phyloP scores from a whole-genome alignment of 2,888 invertebrate species.

The Seira musarum region DNA sequence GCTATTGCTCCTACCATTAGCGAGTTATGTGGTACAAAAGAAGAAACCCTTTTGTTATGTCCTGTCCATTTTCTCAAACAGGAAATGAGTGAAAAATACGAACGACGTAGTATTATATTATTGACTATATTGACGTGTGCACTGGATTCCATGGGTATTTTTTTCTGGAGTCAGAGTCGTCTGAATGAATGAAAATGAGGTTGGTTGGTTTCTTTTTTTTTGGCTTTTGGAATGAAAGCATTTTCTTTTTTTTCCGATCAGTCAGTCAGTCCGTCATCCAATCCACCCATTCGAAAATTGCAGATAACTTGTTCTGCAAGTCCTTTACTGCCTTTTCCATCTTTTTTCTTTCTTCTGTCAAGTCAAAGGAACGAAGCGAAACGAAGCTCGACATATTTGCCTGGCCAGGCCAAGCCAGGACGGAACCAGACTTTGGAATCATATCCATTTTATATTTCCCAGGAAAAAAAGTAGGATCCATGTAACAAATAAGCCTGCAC shows the following conservation, averaged over 20 bases:
- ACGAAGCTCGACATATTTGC: no score
- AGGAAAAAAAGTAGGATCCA: no score
- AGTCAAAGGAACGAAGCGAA: no score
- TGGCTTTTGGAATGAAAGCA: slow-evolving; percentile 18
- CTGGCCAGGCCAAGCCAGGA: no score
- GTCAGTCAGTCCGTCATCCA: slow-evolving; percentile 50
- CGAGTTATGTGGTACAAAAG: background rate
- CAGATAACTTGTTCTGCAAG: slow-evolving; percentile 21
- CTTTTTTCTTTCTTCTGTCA: no score
- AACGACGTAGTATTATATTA: background rate
- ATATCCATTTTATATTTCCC: no score
- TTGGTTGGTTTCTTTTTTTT: slow-evolving; percentile 20
- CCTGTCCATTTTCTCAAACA: background rate
- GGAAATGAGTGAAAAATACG: slow-evolving; percentile 1
- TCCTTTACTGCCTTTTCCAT: no score
- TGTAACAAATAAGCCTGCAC: no score
- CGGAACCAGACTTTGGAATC: no score
- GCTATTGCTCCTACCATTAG: background rate
- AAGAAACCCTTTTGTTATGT: background rate
- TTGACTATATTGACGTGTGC: background rate
- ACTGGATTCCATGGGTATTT: background rate
- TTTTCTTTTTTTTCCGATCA: slow-evolving; percentile 52
- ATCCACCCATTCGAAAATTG: slow-evolving; percentile 32
- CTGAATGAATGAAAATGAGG: slow-evolving; percentile 54
- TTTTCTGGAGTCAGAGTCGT: background rate